Conservation (phyloP, 2,113 vertebrate genomes). For the Lichenostomus cassidix region DNA sequence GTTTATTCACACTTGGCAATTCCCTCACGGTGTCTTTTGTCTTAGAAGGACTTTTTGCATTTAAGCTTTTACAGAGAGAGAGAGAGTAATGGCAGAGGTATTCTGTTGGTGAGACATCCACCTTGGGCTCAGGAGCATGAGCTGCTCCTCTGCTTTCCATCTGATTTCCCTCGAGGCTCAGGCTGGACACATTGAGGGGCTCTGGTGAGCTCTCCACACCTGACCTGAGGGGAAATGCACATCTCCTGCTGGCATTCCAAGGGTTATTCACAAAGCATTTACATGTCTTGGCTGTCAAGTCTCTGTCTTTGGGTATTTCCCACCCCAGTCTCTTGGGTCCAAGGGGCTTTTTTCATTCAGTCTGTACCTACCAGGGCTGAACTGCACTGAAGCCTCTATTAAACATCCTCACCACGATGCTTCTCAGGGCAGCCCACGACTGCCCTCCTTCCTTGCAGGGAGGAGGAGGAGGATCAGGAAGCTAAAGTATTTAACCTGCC, state of each 20-base stretch:
- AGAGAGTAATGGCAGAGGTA: not conserved
- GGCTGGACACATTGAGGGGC: not conserved
- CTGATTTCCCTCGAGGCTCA: fast-evolving
- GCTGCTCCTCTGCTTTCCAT: not conserved
- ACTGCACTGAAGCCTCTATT: not conserved
- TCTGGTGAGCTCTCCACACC: not conserved
- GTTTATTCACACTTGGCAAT: conserved; percentile 52
- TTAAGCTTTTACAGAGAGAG: not conserved
- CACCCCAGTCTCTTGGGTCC: not conserved
- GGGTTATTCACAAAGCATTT: not conserved
- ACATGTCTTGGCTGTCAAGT: not conserved
- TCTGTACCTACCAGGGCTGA: not conserved
- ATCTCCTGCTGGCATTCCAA: not conserved
- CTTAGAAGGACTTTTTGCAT: not conserved
- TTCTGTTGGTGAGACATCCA: not conserved
- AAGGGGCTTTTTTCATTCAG: not conserved
- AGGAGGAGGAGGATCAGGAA: not conserved
- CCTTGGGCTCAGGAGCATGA: not conserved
- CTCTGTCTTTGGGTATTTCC: not conserved
- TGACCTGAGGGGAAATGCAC: fast-evolving
- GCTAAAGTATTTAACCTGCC: conserved; percentile 1
- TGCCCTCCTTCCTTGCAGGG: not conserved
- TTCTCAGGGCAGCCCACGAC: not conserved
- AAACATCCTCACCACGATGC: not conserved
- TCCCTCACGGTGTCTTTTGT: not conserved